Conservation (phyloP, 2,113 vertebrate genomes). For the Pituophis catenifer region DNA sequence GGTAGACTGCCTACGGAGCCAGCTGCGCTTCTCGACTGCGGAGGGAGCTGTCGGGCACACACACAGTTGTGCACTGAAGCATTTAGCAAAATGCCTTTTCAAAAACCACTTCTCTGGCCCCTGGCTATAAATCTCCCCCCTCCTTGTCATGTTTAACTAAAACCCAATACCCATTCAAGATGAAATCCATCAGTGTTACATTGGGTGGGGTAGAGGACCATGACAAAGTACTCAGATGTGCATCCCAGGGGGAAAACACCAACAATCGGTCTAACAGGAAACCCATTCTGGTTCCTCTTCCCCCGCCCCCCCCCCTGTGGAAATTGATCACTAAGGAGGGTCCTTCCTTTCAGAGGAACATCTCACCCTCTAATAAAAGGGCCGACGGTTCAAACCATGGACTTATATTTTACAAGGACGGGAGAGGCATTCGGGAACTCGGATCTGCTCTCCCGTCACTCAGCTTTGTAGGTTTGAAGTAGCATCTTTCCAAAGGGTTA, state of each 20-base stretch:
- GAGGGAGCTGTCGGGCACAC: constrained; percentile 59
- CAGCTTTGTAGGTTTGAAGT: not conserved
- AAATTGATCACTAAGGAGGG: constrained; percentile 21
- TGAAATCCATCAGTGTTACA: constrained; percentile 87
- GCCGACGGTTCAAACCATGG: not conserved
- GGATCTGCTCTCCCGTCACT: not conserved
- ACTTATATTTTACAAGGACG: not conserved
- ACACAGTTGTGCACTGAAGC: constrained; percentile 62
- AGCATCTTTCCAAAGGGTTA: not conserved
- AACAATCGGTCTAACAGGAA: constrained; percentile 71
- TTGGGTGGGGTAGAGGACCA: constrained; percentile 66
- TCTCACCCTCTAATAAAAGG: not conserved
- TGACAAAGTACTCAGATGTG: constrained; percentile 87
- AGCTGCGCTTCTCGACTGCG: constrained; percentile 59
- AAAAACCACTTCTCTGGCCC: constrained; percentile 75
- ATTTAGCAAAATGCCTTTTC: constrained; percentile 74
- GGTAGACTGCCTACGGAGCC: constrained; percentile 53
- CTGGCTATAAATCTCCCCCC: constrained; percentile 83
- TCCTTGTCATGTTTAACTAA: constrained; percentile 79
- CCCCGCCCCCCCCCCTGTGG: constrained; percentile 28
- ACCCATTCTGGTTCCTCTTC: constrained; percentile 72
- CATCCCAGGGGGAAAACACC: constrained; percentile 48
- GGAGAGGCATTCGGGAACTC: too few species aligned
- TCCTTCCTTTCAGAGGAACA: constrained; percentile 42
- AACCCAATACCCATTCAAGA: constrained; percentile 89